These are phyloP conservation scores for Synanceia verrucosa DNA, from an alignment of 2,797 vertebrate species.

Conservation along the genomic window DNA sequence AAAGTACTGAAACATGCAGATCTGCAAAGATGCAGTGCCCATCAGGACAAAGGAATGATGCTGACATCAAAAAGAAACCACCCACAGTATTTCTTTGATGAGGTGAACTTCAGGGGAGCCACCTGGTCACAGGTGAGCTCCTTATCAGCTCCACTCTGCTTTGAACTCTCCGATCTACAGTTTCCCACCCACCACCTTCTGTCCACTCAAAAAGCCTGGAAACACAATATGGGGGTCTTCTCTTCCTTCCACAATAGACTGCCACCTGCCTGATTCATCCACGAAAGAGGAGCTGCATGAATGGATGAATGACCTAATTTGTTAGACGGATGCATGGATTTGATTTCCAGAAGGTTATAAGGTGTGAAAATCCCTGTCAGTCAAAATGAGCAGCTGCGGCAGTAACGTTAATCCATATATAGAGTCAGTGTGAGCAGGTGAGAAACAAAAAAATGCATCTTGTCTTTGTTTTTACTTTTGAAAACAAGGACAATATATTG, in stretches of 20 bases:
- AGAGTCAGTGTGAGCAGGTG: slow-evolving; percentile 6
- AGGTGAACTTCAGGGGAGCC: background rate
- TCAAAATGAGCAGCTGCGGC: slow-evolving; percentile 32
- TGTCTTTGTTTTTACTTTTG: background rate
- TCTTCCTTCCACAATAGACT: slow-evolving; percentile 44
- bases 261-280: slow-evolving; percentile 65
- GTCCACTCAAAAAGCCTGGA: slow-evolving; percentile 42
- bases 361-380: slow-evolving; percentile 18
- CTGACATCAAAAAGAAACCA: background rate
- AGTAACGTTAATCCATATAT: background rate
- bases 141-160: slow-evolving; percentile 1
- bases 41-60: background rate
- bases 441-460: background rate
- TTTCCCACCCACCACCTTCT: slow-evolving; percentile 31
- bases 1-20: background rate
- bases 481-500: background rate
- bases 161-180: slow-evolving; percentile 42
- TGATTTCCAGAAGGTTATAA: slow-evolving; percentile 30
- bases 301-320: slow-evolving; percentile 53
- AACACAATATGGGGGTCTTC: slow-evolving; percentile 65
- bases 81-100: background rate
- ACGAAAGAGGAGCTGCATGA: slow-evolving; percentile 67
- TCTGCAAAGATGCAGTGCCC: background rate
- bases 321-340: slow-evolving; percentile 33
- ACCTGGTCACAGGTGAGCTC: slow-evolving; percentile 19